Evolutionary conservation across 2,797 vertebrate species (phyloP).

Genomic region (Erithacus rubecula): DNA sequence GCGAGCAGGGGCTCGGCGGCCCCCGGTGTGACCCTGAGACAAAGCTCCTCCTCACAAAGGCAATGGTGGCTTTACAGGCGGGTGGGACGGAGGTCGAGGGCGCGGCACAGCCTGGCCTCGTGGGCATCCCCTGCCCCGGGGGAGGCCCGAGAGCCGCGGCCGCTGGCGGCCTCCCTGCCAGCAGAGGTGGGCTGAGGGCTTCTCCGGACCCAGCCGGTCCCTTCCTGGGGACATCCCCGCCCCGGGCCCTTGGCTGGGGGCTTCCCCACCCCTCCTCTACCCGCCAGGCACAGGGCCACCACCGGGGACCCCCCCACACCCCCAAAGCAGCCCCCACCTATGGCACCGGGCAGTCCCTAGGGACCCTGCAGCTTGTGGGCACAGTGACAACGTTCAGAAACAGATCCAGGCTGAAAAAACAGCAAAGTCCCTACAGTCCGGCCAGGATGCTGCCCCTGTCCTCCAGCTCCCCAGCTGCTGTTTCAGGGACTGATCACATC

Average conservation of each 20-base stretch:
- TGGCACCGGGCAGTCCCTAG: conserved; percentile 57
- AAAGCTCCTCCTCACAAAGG: conserved; percentile 82
- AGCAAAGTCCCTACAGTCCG: conserved; percentile 63
- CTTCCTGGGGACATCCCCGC: conserved; percentile 56
- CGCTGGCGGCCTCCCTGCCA: not conserved
- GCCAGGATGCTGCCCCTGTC: conserved; percentile 67
- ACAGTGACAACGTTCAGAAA: conserved; percentile 74
- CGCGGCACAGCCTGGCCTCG: conserved; percentile 43
- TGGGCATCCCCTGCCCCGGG: conserved; percentile 23
- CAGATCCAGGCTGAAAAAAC: conserved; percentile 66
- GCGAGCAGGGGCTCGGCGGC: conserved; percentile 70
- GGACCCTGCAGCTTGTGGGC: conserved; percentile 62
- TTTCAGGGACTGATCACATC: conserved; percentile 70
- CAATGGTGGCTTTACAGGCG: conserved; percentile 84
- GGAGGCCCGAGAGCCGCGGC: conserved; percentile 11
- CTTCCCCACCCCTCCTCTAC: conserved; percentile 2
- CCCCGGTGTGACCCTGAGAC: conserved; percentile 78
- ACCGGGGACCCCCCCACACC: not conserved
- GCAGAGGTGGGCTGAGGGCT: conserved; percentile 36
- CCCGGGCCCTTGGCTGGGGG: conserved; percentile 35
- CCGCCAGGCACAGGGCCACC: not conserved
- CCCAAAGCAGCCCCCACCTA: conserved; percentile 19
- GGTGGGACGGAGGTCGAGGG: conserved; percentile 63
- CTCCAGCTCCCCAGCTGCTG: conserved; percentile 67
- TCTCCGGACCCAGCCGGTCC: conserved; percentile 37